Evolutionary conservation across 2,113 vertebrate genomes (phyloP).

Genomic region (Calyptomena viridis): DNA sequence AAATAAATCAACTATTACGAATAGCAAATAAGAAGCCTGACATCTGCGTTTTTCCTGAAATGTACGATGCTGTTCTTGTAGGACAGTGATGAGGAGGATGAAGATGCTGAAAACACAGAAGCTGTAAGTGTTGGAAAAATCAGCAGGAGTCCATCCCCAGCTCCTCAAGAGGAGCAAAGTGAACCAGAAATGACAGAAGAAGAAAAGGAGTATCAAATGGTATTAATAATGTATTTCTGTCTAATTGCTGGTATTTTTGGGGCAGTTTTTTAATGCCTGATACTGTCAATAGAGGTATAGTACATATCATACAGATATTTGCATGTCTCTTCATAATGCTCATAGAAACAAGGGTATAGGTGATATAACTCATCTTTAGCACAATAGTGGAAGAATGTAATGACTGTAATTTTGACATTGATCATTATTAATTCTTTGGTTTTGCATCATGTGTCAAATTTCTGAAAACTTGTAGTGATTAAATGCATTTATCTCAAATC

Average conservation of each 20-base stretch:
- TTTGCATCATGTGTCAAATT: neutral
- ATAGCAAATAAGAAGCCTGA: neutral
- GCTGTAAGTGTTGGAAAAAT: conserved; percentile 78
- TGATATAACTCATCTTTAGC: neutral
- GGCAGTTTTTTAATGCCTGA: neutral
- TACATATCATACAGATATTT: neutral
- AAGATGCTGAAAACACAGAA: conserved; percentile 79
- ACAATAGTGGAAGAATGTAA: neutral
- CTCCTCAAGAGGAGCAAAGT: conserved; percentile 87
- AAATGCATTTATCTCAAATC: neutral
- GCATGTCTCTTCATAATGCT: neutral
- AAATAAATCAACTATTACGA: neutral
- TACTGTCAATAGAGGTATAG: neutral
- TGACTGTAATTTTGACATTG: neutral
- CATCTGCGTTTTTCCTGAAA: neutral
- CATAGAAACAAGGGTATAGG: neutral
- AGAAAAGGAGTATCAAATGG: conserved; percentile 96
- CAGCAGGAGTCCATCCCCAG: conserved; percentile 87
- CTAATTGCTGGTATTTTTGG: neutral
- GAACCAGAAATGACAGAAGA: conserved; percentile 98
- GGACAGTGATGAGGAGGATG: conserved; percentile 93
- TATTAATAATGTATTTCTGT: conserved; percentile 58
- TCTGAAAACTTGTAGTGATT: neutral
- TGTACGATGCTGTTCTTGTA: conserved; percentile 42
- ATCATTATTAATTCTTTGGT: neutral